Conservation (phyloP, 2,113 vertebrate species). For the Apeltes quadracus region DNA sequence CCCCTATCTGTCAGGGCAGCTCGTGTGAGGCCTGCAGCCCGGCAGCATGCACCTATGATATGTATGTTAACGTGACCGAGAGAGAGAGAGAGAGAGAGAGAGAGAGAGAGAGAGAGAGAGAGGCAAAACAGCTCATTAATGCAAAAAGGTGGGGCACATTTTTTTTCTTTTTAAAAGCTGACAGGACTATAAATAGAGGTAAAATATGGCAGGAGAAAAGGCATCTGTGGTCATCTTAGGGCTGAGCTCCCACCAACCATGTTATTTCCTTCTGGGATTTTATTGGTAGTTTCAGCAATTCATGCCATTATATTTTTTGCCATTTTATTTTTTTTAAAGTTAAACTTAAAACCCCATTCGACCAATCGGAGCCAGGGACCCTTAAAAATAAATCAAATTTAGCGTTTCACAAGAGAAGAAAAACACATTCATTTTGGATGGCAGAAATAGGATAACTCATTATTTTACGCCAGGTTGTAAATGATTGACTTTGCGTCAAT, state of each 20-base stretch:
- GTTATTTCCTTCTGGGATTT: constrained; percentile 4
- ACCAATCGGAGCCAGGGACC: too few species aligned
- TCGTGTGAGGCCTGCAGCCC: background rate
- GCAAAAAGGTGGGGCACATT: too few species aligned
- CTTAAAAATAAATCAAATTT: too few species aligned
- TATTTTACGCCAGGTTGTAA: background rate
- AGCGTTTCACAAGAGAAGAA: background rate
- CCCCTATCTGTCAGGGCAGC: background rate
- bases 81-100: background rate
- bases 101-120: background rate
- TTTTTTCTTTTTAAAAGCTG: too few species aligned
- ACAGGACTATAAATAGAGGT: constrained; percentile 53
- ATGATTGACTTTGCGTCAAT: background rate
- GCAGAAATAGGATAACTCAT: background rate
- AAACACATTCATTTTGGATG: background rate
- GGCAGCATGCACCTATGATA: background rate
- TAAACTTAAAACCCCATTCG: background rate
- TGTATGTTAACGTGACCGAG: constrained; percentile 18
- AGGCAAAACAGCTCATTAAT: constrained; percentile 55
- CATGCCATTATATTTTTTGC: background rate
- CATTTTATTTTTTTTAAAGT: background rate
- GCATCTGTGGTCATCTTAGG: constrained; percentile 39
- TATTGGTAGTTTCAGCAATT: background rate
- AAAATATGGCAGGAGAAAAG: constrained; percentile 47
- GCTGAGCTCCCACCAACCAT: background rate